Conservation (phyloP, 92 coral and sea anemone genomes). For the Zoanthus gigantus region DNA sequence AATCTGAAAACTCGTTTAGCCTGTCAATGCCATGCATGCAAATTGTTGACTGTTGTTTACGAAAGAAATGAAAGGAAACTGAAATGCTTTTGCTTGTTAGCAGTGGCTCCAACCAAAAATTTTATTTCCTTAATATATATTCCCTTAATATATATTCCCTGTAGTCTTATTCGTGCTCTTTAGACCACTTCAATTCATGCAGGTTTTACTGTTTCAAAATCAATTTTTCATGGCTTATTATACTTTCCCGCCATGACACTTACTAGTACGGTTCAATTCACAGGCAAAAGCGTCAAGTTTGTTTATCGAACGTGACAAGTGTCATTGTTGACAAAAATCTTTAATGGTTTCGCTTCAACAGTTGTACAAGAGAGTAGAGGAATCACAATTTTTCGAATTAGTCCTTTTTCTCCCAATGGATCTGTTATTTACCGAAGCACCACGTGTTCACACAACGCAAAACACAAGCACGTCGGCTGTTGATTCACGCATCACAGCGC, state of each 20-base stretch:
- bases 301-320: conserved; percentile 40
- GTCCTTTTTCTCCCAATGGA: neutral
- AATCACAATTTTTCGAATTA: neutral
- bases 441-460: conserved; percentile 8
- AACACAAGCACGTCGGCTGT: neutral
- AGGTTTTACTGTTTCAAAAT: neutral
- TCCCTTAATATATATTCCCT: neutral
- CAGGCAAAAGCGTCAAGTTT: conserved; percentile 20
- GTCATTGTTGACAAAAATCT: conserved; percentile 4
- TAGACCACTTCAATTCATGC: neutral
- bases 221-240: neutral
- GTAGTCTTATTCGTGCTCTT: neutral
- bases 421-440: neutral
- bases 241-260: conserved; percentile 24
- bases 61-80: no score
- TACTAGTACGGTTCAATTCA: conserved; percentile 7
- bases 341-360: neutral
- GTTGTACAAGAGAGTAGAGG: neutral
- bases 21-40: no score
- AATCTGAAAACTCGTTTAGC: no score
- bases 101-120: no score
- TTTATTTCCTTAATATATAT: no score
- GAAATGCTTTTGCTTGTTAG: no score
- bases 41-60: no score
- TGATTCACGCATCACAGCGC: neutral